Conservation (phyloP, 2,888 invertebrate genomes). For the Allygus modestus region DNA sequence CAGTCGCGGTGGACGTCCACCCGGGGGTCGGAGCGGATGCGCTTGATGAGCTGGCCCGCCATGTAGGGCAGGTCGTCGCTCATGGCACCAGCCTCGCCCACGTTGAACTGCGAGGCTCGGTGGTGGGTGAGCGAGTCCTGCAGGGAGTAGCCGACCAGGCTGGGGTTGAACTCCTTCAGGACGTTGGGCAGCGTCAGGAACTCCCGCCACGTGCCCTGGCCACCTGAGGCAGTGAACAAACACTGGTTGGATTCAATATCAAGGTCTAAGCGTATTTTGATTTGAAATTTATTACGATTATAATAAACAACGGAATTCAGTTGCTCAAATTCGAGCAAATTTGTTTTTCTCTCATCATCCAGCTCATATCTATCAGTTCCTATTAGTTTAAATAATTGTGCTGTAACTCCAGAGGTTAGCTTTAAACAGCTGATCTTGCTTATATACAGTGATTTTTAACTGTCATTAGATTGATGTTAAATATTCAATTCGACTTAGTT, state of each 20-base stretch:
- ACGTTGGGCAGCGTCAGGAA: slow-evolving; percentile 80
- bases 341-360: too few species aligned
- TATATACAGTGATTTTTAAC: too few species aligned
- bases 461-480: too few species aligned
- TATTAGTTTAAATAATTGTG: too few species aligned
- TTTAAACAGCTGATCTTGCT: too few species aligned
- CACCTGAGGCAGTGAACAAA: slow-evolving; percentile 75
- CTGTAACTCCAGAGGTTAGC: too few species aligned
- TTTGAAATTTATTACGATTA: too few species aligned
- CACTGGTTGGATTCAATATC: neutral
- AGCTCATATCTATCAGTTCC: too few species aligned
- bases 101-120: slow-evolving; percentile 77
- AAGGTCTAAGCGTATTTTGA: too few species aligned
- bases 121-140: slow-evolving; percentile 76
- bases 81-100: slow-evolving; percentile 80
- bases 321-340: too few species aligned
- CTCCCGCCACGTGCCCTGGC: slow-evolving; percentile 77
- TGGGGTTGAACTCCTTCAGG: slow-evolving; percentile 81
- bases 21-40: slow-evolving; percentile 77
- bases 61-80: slow-evolving; percentile 79
- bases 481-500: too few species aligned
- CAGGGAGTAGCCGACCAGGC: slow-evolving; percentile 80
- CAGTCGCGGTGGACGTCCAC: slow-evolving; percentile 79
- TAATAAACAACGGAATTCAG: too few species aligned
- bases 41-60: slow-evolving; percentile 77